Percentiles rank a stretch among this genome's conserved stretches.
These are phyloP conservation scores for Platycheirus albimanus DNA, from an alignment of 2,888 invertebrate genomes.

Conservation along the genomic window DNA sequence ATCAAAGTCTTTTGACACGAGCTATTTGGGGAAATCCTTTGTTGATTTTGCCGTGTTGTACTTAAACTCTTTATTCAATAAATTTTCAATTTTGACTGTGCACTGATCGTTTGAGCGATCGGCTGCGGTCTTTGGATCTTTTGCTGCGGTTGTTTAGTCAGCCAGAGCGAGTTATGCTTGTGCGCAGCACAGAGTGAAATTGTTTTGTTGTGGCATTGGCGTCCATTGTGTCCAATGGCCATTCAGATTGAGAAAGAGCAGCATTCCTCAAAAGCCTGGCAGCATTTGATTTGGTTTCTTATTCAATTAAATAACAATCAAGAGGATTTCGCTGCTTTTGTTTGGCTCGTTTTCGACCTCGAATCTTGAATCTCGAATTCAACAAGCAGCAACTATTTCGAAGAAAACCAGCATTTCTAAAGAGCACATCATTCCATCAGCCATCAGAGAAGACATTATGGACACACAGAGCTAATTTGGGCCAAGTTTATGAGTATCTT, in stretches of 20 bases:
- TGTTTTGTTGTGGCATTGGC: constrained; percentile 81
- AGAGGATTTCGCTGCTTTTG: constrained; percentile 72
- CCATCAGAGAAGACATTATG: constrained; percentile 40
- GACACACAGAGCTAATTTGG: constrained; percentile 55
- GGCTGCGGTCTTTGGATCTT: constrained; percentile 71
- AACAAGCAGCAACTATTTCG: constrained; percentile 28
- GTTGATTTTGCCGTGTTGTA: constrained; percentile 79
- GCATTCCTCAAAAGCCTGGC: constrained; percentile 71
- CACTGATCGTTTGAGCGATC: constrained; percentile 70
- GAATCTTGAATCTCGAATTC: constrained; percentile 21
- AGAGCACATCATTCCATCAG: constrained; percentile 23
- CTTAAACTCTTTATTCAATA: constrained; percentile 81
- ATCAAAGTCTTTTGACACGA: constrained; percentile 83
- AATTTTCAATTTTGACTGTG: constrained; percentile 82
- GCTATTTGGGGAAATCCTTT: constrained; percentile 82
- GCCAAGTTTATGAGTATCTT: constrained; percentile 24
- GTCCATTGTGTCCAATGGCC: constrained; percentile 48
- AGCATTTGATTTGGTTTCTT: constrained; percentile 74
- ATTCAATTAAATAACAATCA: constrained; percentile 74
- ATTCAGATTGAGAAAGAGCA: constrained; percentile 77
- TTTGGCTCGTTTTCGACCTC: constrained; percentile 27
- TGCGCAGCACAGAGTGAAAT: constrained; percentile 61
- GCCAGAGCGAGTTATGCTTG: constrained; percentile 54
- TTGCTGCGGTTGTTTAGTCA: constrained; percentile 73
- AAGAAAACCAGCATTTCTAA: constrained; percentile 24